These are phyloP conservation scores for Prionailurus viverrinus DNA, from an alignment of 2,113 vertebrate genomes.

Conservation along the genomic window DNA sequence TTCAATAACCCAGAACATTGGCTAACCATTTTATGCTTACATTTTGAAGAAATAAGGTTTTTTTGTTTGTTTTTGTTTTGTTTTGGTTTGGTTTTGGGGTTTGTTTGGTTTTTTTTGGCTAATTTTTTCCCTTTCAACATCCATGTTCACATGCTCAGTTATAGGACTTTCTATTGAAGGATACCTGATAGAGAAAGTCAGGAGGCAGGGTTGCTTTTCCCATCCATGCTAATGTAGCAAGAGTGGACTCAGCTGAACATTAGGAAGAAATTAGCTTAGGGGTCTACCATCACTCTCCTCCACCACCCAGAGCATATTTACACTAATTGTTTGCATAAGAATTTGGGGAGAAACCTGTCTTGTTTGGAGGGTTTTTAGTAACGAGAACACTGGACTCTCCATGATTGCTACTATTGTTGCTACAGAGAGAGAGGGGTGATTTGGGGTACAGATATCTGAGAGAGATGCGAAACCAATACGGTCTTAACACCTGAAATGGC, in stretches of 20 bases:
- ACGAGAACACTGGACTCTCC: not conserved
- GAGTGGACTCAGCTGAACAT: not conserved
- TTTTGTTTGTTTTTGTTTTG: too few relatives aligned
- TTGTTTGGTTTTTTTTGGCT: too few relatives aligned
- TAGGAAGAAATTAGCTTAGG: not conserved
- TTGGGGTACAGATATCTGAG: not conserved
- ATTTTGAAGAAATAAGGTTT: slow-evolving; percentile 6
- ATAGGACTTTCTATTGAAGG: not conserved
- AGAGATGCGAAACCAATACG: not conserved
- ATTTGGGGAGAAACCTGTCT: not conserved
- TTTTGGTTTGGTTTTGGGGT: too few relatives aligned
- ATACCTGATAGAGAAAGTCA: not conserved
- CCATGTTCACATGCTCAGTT: not conserved
- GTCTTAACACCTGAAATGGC: not conserved
- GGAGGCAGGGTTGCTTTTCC: not conserved
- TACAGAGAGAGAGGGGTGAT: not conserved
- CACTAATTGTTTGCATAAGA: not conserved
- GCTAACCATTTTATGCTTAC: not conserved
- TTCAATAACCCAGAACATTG: not conserved
- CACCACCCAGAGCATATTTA: not conserved
- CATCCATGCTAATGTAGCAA: too few relatives aligned
- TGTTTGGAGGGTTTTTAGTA: not conserved
- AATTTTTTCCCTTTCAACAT: not conserved
- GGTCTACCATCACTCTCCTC: not conserved
- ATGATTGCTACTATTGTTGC: not conserved